A percentile compares a stretch with the other conserved stretches of the same genome.
phyloP scores from a whole-genome alignment of 53 echinoderm and acorn worm species.

The Glandiceps talaboti region DNA sequence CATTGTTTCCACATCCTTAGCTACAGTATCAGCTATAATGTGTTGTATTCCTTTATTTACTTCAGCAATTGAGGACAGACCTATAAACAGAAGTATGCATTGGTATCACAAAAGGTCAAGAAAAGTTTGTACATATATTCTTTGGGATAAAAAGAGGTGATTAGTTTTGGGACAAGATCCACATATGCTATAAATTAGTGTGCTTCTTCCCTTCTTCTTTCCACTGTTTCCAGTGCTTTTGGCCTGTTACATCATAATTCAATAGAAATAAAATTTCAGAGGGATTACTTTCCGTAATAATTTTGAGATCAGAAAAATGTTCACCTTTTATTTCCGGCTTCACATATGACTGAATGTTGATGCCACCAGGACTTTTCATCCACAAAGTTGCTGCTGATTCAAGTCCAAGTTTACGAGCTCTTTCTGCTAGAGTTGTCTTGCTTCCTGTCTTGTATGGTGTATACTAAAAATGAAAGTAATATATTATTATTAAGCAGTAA shows the following conservation, averaged over 20 bases:
- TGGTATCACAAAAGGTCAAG: no score
- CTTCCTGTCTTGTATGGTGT: conserved; percentile 73
- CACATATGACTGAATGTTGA: conserved; percentile 30
- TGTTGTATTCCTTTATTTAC: conserved; percentile 68
- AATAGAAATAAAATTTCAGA: no score
- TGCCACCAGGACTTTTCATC: conserved; percentile 13
- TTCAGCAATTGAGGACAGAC: conserved; percentile 30
- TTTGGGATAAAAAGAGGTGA: no score
- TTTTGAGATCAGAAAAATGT: no score
- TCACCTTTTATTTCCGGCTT: conserved; percentile 42
- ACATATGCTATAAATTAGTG: no score
- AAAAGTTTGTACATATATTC: no score
- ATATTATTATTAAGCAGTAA: no score
- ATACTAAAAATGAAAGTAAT: conserved; percentile 45
- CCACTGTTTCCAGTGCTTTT: neutral
- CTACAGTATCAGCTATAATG: conserved; percentile 58
- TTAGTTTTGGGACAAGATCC: no score
- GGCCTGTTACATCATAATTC: neutral
- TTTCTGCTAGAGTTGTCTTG: conserved; percentile 84
- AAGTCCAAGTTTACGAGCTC: conserved; percentile 69
- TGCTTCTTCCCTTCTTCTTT: no score
- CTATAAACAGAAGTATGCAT: no score
- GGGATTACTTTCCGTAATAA: no score
- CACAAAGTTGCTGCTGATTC: conserved; percentile 52
- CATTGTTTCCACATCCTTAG: conserved; percentile 48